These are phyloP conservation scores for Anhinga rufa DNA, from an alignment of 2,113 vertebrate genomes.

Conservation along the genomic window DNA sequence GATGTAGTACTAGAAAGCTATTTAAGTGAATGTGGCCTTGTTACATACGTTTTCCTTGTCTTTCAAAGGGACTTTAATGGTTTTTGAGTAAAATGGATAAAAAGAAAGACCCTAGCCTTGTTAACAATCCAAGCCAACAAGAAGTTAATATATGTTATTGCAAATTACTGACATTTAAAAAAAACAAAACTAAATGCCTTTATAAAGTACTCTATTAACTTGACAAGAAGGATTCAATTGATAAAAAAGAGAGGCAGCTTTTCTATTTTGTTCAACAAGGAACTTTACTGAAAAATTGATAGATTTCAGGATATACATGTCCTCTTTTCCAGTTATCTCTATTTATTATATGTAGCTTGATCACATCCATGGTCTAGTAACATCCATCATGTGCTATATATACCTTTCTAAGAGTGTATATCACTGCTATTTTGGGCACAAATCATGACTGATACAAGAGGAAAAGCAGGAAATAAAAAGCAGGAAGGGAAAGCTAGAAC, in stretches of 20 bases:
- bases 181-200: background rate
- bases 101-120: background rate
- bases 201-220: background rate
- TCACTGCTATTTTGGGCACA: background rate
- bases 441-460: background rate
- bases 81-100: background rate
- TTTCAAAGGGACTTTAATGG: background rate
- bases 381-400: background rate
- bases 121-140: background rate
- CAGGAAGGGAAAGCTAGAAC: background rate
- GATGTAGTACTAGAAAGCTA: background rate
- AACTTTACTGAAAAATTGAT: background rate
- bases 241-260: background rate
- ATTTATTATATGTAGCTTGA: background rate
- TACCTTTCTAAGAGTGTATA: background rate
- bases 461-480: background rate
- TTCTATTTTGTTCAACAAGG: background rate
- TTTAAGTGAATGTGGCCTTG: background rate
- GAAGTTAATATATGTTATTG: background rate
- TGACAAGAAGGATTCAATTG: background rate
- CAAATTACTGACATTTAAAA: background rate
- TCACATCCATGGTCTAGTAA: background rate
- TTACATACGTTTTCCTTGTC: background rate
- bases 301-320: background rate
- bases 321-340: background rate